These are phyloP conservation scores for Cerceris ruficornis DNA, from an alignment of 2,888 invertebrate species.

Conservation along the genomic window DNA sequence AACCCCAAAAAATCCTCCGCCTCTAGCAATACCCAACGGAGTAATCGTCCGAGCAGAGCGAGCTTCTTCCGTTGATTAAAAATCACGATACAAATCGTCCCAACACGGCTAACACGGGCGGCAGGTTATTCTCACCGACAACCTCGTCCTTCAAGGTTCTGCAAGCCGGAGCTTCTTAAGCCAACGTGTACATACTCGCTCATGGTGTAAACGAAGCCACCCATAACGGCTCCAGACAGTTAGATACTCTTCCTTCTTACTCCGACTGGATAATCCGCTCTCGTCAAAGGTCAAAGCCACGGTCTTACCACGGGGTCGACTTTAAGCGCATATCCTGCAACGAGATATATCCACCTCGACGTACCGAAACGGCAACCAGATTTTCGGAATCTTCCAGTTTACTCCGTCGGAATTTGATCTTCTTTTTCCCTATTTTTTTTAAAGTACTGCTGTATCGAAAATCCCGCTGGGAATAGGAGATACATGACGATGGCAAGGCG, in stretches of 20 bases:
- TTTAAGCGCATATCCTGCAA: conserved; percentile 6
- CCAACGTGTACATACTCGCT: conserved; percentile 28
- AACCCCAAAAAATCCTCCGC: too few species aligned
- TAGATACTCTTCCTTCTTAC: conserved; percentile 25
- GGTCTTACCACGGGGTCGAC: background rate
- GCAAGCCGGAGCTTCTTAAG: conserved; percentile 34
- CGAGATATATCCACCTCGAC: conserved; percentile 13
- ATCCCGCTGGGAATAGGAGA: conserved; percentile 38
- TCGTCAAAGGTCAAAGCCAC: conserved; percentile 49
- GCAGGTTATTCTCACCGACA: conserved; percentile 47
- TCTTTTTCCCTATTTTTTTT: conserved; percentile 24
- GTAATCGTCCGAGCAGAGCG: background rate
- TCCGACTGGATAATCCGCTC: conserved; percentile 49
- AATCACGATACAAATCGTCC: conserved; percentile 52
- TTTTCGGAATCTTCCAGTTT: conserved; percentile 27
- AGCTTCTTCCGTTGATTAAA: conserved; percentile 47
- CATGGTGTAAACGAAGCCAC: conserved; percentile 43
- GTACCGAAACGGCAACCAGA: conserved; percentile 21
- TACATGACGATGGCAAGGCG: background rate
- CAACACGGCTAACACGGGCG: conserved; percentile 45
- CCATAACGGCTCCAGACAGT: conserved; percentile 59
- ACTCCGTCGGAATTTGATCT: conserved; percentile 40
- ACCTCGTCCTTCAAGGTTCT: conserved; percentile 32
- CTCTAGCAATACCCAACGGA: background rate
- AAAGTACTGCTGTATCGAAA: conserved; percentile 29